phyloP scores from a whole-genome alignment of 2,888 invertebrate species.

The Acanthosepion esculentum region DNA sequence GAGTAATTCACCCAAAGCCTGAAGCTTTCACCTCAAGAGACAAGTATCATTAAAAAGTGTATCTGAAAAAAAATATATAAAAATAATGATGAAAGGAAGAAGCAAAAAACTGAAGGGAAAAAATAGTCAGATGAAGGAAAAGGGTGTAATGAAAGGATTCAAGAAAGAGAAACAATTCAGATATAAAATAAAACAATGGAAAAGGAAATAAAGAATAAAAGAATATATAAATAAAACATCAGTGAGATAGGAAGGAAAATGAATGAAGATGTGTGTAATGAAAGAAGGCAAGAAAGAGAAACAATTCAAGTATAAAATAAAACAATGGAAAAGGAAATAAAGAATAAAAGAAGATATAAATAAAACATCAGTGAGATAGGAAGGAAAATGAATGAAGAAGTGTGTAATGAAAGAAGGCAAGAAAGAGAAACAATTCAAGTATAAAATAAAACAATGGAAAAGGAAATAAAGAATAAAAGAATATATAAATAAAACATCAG shows the following conservation, averaged over 20 bases:
- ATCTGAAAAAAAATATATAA: not conserved
- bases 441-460: not conserved
- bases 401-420: not conserved
- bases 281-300: not conserved
- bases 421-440: not conserved
- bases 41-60: not conserved
- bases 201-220: not conserved
- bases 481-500: too few species aligned
- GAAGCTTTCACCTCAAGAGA: conserved; percentile 13
- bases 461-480: not conserved
- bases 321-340: not conserved
- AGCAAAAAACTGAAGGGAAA: not conserved
- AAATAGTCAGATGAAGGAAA: not conserved
- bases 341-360: not conserved
- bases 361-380: not conserved
- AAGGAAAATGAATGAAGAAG: not conserved
- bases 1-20: not conserved
- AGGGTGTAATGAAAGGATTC: not conserved
- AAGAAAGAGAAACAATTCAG: not conserved
- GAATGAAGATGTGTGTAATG: not conserved
- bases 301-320: not conserved
- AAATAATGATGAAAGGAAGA: not conserved
- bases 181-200: not conserved
- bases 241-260: not conserved
- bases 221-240: not conserved